Conservation (phyloP, 2,797 vertebrate genomes). For the Semaprochilodus insignis region DNA sequence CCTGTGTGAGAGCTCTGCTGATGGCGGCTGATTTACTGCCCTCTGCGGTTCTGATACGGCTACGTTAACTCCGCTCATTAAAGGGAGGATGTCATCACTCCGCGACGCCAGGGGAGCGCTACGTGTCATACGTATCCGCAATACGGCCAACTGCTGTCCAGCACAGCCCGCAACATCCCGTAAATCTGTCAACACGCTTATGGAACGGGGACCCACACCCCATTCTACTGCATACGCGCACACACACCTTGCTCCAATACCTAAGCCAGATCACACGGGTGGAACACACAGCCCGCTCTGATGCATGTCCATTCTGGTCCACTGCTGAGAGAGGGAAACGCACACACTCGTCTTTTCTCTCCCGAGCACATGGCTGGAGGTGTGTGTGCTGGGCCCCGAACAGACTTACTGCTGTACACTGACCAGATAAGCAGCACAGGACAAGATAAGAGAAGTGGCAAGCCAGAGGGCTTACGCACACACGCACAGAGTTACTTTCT, state of each 20-base stretch:
- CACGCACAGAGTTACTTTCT: conserved; percentile 12
- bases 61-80: conserved; percentile 88
- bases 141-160: conserved; percentile 88
- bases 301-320: conserved; percentile 9
- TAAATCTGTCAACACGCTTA: conserved; percentile 98
- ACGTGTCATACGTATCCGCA: conserved; percentile 90
- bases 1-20: conserved; percentile 76
- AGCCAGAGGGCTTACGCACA: conserved; percentile 57
- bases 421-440: conserved; percentile 80
- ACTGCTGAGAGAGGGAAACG: conserved; percentile 71
- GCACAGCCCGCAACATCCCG: conserved; percentile 94
- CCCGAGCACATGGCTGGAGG: conserved; percentile 73
- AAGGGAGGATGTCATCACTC: conserved; percentile 97
- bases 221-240: conserved; percentile 45
- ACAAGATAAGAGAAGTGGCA: conserved; percentile 78
- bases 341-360: conserved; percentile 54
- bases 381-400: conserved; percentile 72
- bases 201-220: conserved; percentile 77
- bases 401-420: conserved; percentile 73
- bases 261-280: conserved; percentile 9
- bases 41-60: conserved; percentile 74
- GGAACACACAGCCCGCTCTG: conserved; percentile 25
- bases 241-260: conserved; percentile 39
- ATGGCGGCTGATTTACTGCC: conserved; percentile 84
- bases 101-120: conserved; percentile 83